These are phyloP conservation scores for Bradypus variegatus DNA, from an alignment of 2,797 vertebrate species.

Conservation along the genomic window DNA sequence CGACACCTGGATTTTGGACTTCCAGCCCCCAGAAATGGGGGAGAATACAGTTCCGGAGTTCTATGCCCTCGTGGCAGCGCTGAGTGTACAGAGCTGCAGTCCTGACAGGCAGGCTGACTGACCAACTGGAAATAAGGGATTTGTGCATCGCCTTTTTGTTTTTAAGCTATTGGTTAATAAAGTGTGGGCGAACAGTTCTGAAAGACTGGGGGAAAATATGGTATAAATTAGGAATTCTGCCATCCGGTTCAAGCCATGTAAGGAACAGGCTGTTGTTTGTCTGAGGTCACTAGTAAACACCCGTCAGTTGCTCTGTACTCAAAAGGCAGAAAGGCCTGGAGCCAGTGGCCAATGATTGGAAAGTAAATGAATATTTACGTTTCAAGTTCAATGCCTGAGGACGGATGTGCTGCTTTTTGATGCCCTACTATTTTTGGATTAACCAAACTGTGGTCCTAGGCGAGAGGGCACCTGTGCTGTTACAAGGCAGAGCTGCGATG, in stretches of 20 bases:
- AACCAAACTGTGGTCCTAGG: not conserved
- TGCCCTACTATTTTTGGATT: not conserved
- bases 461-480: not conserved
- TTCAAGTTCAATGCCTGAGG: constrained; percentile 9
- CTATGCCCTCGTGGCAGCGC: not conserved
- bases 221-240: not conserved
- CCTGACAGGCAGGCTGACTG: not conserved
- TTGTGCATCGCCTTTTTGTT: not conserved
- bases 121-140: not conserved
- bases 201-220: not conserved
- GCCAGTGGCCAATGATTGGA: not conserved
- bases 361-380: not conserved
- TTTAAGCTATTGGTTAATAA: not conserved
- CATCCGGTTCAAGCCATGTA: not conserved
- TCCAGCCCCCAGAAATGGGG: too few relatives aligned
- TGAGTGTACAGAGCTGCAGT: not conserved
- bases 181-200: not conserved
- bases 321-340: not conserved
- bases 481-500: not conserved
- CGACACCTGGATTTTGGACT: too few relatives aligned
- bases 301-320: not conserved
- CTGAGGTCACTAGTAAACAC: not conserved
- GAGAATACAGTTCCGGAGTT: too few relatives aligned
- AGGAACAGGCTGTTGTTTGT: not conserved
- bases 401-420: not conserved